Percentiles rank a stretch among this genome's conserved stretches.
Evolutionary conservation across 2,888 invertebrate species (phyloP).

Genomic region (Quadriops clusia): DNA sequence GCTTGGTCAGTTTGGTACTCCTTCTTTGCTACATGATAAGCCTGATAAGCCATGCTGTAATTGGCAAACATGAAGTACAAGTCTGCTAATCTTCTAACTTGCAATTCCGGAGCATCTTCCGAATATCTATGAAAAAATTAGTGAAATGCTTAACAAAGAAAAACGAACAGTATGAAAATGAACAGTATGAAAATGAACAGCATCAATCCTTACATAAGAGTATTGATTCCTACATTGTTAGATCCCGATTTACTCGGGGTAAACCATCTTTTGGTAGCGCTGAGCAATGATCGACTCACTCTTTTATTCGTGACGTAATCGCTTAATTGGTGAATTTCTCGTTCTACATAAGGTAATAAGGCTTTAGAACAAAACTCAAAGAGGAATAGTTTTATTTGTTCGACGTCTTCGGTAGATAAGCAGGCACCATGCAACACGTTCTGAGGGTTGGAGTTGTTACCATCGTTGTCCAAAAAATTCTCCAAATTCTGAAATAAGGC

Average conservation of each 20-base stretch:
- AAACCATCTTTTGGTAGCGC: constrained; percentile 93
- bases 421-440: constrained; percentile 54
- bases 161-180: constrained; percentile 4
- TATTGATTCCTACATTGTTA: constrained; percentile 8
- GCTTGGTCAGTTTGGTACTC: constrained; percentile 96
- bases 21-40: constrained; percentile 92
- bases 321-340: constrained; percentile 66
- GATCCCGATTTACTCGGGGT: constrained; percentile 70
- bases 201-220: not conserved
- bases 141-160: constrained; percentile 8
- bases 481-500: too few species aligned
- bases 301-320: constrained; percentile 78
- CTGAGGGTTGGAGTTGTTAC: not conserved
- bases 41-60: constrained; percentile 83
- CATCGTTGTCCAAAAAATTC: too few species aligned
- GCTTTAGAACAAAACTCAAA: constrained; percentile 80
- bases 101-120: constrained; percentile 78
- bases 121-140: constrained; percentile 50
- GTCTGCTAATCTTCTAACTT: constrained; percentile 86
- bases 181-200: constrained; percentile 7
- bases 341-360: constrained; percentile 84
- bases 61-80: constrained; percentile 93
- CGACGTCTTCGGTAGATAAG: constrained; percentile 71
- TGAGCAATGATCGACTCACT: constrained; percentile 83
- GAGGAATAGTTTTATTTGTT: constrained; percentile 71